phyloP scores from a whole-genome alignment of 2,888 invertebrate genomes.

The Drosophila anceps region DNA sequence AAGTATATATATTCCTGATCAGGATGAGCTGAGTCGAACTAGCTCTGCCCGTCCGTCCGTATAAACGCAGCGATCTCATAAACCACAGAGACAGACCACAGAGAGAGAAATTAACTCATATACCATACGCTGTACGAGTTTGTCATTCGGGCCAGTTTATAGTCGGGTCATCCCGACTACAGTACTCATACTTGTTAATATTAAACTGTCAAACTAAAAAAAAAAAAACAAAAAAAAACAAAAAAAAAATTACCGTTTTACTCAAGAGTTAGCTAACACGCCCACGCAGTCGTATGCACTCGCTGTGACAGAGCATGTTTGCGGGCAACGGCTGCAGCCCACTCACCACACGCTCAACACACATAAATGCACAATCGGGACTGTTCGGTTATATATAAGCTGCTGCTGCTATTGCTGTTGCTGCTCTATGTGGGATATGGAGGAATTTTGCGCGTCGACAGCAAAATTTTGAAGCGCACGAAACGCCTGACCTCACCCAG shows the following conservation, averaged over 20 bases:
- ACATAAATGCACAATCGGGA: constrained; percentile 13
- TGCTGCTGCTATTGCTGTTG: constrained; percentile 5
- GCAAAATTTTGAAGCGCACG: neutral
- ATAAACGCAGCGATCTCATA: too few species aligned
- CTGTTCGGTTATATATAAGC: neutral
- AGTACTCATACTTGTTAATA: neutral
- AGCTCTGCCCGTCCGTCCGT: too few species aligned
- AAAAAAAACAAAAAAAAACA: neutral
- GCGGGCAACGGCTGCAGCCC: neutral
- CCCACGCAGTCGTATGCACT: neutral
- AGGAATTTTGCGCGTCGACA: constrained; percentile 7
- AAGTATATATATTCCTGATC: too few species aligned
- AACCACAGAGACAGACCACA: too few species aligned
- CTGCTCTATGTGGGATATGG: neutral
- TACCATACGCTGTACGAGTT: too few species aligned
- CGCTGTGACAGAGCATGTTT: neutral
- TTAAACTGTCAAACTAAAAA: neutral
- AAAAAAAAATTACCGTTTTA: neutral
- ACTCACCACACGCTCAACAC: neutral
- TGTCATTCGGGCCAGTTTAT: too few species aligned
- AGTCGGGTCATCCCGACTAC: too few species aligned
- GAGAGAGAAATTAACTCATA: too few species aligned
- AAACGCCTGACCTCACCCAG: constrained; percentile 36
- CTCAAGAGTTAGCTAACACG: neutral
- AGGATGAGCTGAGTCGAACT: too few species aligned